A percentile compares a stretch with the other conserved stretches of the same genome.
Conservation (phyloP, 2,797 vertebrate species). For the Eidolon dupreanum region DNA sequence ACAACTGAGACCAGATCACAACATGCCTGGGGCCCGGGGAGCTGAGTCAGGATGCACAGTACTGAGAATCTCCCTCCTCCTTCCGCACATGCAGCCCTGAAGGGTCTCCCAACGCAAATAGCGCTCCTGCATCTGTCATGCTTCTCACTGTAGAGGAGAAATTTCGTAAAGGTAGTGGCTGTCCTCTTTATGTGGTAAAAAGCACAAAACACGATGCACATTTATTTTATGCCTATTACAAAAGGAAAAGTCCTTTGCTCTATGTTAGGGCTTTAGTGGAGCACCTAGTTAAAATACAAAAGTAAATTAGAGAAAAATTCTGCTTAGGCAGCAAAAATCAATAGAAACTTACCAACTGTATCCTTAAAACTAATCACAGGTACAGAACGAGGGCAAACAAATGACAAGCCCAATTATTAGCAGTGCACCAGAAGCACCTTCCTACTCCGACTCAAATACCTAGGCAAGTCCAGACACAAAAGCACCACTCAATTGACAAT, state of each 20-base stretch:
- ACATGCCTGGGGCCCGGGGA: background rate
- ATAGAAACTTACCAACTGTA: background rate
- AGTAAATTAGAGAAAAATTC: slow-evolving; percentile 44
- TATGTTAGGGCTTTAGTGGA: background rate
- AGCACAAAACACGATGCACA: background rate
- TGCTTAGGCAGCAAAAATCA: background rate
- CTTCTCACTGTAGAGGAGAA: background rate
- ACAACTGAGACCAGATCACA: background rate
- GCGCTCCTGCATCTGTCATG: background rate
- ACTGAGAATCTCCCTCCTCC: background rate
- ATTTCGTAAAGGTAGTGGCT: background rate
- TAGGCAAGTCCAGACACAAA: background rate
- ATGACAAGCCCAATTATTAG: background rate
- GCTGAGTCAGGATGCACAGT: background rate
- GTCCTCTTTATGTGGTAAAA: background rate
- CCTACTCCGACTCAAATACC: background rate
- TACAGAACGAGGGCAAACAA: background rate
- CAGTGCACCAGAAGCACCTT: background rate
- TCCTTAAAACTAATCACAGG: background rate
- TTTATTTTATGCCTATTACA: background rate
- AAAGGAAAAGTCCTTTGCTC: background rate
- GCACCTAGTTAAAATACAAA: slow-evolving; percentile 32
- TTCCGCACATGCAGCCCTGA: background rate
- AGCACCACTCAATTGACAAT: slow-evolving; percentile 4
- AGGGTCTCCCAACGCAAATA: background rate